Evolutionary conservation across 2,888 invertebrate species (phyloP).

Genomic region (Pterobdella sp.): DNA sequence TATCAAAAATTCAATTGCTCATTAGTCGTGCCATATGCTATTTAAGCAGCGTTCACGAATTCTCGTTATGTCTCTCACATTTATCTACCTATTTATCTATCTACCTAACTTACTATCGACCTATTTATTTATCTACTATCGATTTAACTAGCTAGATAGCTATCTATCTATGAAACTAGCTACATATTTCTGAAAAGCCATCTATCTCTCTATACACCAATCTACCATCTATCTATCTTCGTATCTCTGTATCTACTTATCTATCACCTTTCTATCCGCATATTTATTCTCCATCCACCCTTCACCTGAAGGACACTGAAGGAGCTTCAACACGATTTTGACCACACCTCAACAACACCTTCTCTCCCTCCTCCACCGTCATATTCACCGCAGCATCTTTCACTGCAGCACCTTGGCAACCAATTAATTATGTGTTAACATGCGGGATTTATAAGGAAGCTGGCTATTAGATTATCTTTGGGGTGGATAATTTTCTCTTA

Average conservation of each 20-base stretch:
- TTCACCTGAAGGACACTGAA: background rate
- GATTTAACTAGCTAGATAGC: no score
- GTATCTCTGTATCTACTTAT: background rate
- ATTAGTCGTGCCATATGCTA: no score
- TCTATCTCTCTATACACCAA: background rate
- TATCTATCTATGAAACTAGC: background rate
- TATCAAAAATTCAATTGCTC: no score
- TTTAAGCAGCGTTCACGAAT: no score
- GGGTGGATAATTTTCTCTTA: no score
- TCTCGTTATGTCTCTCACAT: background rate
- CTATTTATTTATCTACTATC: background rate
- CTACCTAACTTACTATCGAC: background rate
- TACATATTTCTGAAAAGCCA: background rate
- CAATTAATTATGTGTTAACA: no score
- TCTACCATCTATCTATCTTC: background rate
- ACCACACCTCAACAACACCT: background rate
- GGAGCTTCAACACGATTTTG: background rate
- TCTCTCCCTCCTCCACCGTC: conserved; percentile 2
- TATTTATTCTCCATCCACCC: background rate
- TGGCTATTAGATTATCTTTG: no score
- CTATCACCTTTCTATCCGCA: background rate
- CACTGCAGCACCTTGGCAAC: no score
- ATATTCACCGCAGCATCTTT: background rate
- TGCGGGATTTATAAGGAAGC: no score
- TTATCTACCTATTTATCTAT: background rate